Base-by-base conservation (phyloP, 1,140 invertebrate genomes). In the Teleopsis dalmanni region DNA sequence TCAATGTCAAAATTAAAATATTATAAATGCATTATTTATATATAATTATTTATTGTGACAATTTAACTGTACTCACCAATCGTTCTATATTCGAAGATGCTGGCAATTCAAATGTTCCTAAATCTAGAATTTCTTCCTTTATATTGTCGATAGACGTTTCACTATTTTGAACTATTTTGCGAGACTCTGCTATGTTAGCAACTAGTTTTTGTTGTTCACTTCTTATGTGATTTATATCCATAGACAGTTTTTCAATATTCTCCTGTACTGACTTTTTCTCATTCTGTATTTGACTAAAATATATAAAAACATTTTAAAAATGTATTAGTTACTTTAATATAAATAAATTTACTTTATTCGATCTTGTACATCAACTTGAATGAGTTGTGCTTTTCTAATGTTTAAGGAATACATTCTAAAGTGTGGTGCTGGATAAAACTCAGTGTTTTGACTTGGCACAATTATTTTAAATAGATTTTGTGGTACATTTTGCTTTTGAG, bases 321-420 rank as follows among this genome's bases (percentile, higher is more conserved):
- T 22, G 3, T 19, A 41, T 10, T 29, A 16, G 23, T 8, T 14
- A 21, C 25, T 11, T n/a, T 27, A 6, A 18, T 7, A 16, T 10
- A 45, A 45, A 5, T 35, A n/a, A 18, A 41, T 56, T 64, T 60
- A 76, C 72, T 62, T 67, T 34, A 79, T 78, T 16, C 76, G 69
- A 51, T 85, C 81, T 27, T 70, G 72, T 1, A 78, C 78, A 55
- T 82, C 80, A 35, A 80, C 76, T 69, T 84, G 81, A 51, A 87
- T 75, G 61, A 62, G 82, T 31, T 73, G 70, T 0, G 73, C 70
- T 7, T 59, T 58, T 11, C 60, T 49, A 31, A 73, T 72, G 21
- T 53, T 56, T 19, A 73, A 73, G 9, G 81, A 77, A 60, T 87
- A 87, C 52, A 76, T 78, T 56, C 79, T 78, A 66, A 85, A 87